Evolutionary conservation across 2,888 invertebrate genomes (phyloP).

Genomic region (Ptychoptera contaminata): DNA sequence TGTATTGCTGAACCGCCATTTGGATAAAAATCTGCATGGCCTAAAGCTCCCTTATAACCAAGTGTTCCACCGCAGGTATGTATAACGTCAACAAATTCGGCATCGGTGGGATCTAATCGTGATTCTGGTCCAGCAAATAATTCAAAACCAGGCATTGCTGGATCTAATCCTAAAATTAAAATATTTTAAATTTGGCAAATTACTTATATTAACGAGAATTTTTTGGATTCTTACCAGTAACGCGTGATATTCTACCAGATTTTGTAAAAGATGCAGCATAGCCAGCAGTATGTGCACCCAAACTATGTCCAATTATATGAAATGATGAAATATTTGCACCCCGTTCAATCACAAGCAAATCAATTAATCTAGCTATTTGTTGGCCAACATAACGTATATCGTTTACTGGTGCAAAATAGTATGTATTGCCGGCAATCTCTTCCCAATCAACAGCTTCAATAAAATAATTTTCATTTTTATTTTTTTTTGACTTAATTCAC

Average conservation of each 20-base stretch:
- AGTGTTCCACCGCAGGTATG: constrained; percentile 53
- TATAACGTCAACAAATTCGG: constrained; percentile 57
- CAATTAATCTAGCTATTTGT: constrained; percentile 21
- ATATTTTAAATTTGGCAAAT: not conserved
- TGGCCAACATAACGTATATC: constrained; percentile 27
- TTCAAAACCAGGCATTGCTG: constrained; percentile 50
- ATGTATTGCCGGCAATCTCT: constrained; percentile 26
- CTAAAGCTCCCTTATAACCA: constrained; percentile 33
- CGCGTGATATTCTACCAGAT: constrained; percentile 32
- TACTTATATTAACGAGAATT: not conserved
- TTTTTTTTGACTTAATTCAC: not conserved
- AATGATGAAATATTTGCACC: constrained; percentile 15
- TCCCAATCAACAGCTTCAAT: constrained; percentile 25
- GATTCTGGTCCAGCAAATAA: constrained; percentile 19
- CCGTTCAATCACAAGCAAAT: constrained; percentile 7
- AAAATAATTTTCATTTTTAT: not conserved
- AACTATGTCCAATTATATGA: constrained; percentile 34
- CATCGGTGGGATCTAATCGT: constrained; percentile 45
- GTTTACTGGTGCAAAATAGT: constrained; percentile 25
- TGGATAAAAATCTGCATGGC: constrained; percentile 3
- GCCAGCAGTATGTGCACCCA: constrained; percentile 45
- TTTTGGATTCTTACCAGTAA: constrained; percentile 46
- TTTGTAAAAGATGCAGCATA: constrained; percentile 36
- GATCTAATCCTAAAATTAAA: constrained; percentile 44
- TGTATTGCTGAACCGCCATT: not conserved